Percentiles rank a stretch among this genome's conserved stretches.
These are phyloP conservation scores for Zelleria hepariella DNA, from an alignment of 2,888 invertebrate genomes.

Conservation along the genomic window DNA sequence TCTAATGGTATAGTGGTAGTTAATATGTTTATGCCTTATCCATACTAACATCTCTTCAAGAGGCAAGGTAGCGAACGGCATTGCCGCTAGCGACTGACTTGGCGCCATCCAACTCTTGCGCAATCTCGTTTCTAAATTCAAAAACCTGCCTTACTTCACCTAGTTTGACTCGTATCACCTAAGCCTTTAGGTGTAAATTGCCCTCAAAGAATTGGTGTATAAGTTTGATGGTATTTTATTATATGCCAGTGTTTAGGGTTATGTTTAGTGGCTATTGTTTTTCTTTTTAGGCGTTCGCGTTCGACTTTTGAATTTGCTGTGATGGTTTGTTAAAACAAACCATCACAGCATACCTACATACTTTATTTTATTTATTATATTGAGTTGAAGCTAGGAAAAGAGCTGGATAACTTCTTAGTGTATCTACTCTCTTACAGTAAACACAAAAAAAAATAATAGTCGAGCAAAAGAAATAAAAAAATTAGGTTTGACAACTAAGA, in stretches of 20 bases:
- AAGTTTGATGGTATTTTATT: neutral
- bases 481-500: too few species aligned
- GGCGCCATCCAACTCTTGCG: neutral
- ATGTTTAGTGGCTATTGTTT: neutral
- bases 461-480: too few species aligned
- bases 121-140: neutral
- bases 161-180: neutral
- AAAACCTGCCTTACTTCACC: neutral
- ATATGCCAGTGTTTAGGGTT: neutral
- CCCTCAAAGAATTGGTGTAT: neutral
- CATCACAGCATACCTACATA: too few species aligned
- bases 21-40: too few species aligned
- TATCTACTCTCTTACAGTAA: too few species aligned
- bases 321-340: neutral
- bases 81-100: conserved; percentile 2
- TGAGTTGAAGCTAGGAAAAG: too few species aligned
- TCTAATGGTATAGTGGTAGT: too few species aligned
- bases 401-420: too few species aligned
- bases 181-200: neutral
- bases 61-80: neutral
- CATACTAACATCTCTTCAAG: neutral
- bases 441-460: too few species aligned
- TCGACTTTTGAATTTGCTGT: neutral
- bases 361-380: neutral
- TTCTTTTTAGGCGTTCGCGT: neutral